phyloP scores from a whole-genome alignment of 2,797 vertebrate species.

The Fratercula arctica region DNA sequence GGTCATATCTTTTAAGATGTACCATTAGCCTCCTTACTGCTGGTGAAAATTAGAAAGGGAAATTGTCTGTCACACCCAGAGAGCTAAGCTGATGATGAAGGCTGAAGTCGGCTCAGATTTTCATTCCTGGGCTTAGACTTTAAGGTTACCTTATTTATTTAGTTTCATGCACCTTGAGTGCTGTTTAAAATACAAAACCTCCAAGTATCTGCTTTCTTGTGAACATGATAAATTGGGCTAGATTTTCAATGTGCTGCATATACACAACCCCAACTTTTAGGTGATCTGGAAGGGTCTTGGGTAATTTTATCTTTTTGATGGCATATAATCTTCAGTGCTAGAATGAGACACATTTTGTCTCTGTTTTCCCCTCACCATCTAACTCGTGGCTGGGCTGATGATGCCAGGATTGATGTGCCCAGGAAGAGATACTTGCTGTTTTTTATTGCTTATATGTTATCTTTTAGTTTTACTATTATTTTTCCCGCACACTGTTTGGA shows the following conservation, averaged over 20 bases:
- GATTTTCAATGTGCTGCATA: constrained; percentile 41
- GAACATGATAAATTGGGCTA: constrained; percentile 48
- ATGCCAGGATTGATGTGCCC: constrained; percentile 47
- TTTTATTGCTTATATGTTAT: constrained; percentile 64
- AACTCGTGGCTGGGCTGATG: constrained; percentile 35
- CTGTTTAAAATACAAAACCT: constrained; percentile 60
- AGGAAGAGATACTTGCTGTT: constrained; percentile 47
- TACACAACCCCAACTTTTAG: constrained; percentile 41
- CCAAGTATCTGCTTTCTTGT: constrained; percentile 34
- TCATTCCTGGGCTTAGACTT: constrained; percentile 39
- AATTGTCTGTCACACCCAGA: constrained; percentile 69
- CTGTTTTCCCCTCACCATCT: constrained; percentile 34
- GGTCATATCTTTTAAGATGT: constrained; percentile 64
- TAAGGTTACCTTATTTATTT: constrained; percentile 59
- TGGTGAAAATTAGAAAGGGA: constrained; percentile 69
- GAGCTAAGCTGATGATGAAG: constrained; percentile 60
- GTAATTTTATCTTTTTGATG: constrained; percentile 65
- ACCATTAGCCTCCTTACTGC: constrained; percentile 60
- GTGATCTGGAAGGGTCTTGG: constrained; percentile 23
- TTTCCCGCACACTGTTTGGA: constrained; percentile 33
- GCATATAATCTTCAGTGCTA: constrained; percentile 60
- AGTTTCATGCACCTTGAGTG: constrained; percentile 24
- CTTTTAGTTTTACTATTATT: constrained; percentile 62
- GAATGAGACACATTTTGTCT: constrained; percentile 59
- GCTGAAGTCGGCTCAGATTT: constrained; percentile 49